Conservation (phyloP, 1,140 invertebrate species). For the Apis mellifera region DNA sequence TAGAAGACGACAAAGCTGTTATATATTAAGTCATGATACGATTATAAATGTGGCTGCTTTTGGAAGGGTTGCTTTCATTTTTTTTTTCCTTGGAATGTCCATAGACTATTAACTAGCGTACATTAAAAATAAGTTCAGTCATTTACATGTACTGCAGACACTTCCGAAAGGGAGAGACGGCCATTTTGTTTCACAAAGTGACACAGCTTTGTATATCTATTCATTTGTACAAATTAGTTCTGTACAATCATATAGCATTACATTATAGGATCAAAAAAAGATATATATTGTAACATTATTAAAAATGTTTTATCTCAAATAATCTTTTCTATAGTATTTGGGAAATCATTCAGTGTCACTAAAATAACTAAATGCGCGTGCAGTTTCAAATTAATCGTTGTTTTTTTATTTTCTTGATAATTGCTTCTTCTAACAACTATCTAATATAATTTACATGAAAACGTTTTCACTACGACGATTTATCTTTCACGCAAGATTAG, state of each 20-base stretch:
- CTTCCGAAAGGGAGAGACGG: constrained; percentile 68
- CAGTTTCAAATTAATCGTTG: constrained; percentile 17
- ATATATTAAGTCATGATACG: constrained; percentile 57
- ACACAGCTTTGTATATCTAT: constrained; percentile 40
- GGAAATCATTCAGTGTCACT: constrained; percentile 3
- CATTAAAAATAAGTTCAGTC: constrained; percentile 74
- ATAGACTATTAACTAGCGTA: constrained; percentile 69
- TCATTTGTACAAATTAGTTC: constrained; percentile 50
- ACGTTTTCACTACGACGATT: neutral
- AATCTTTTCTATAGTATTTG: constrained; percentile 4
- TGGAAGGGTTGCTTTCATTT: constrained; percentile 53
- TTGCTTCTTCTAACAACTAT: neutral
- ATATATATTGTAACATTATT: neutral
- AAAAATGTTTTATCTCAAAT: constrained; percentile 15
- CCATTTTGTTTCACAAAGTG: constrained; percentile 50
- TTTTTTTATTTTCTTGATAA: neutral
- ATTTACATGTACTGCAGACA: constrained; percentile 69
- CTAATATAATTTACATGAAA: constrained; percentile 6
- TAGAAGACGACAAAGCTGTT: constrained; percentile 65
- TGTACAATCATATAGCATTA: constrained; percentile 45
- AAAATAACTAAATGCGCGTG: constrained; percentile 18
- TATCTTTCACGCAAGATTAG: constrained; percentile 12
- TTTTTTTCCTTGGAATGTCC: constrained; percentile 66
- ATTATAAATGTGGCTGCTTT: constrained; percentile 58
- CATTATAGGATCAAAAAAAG: constrained; percentile 18